Percentiles rank a stretch among this genome's conserved stretches.
Evolutionary conservation across 1,140 invertebrate species (phyloP).

Genomic region (Drosophila pallidifrons): DNA sequence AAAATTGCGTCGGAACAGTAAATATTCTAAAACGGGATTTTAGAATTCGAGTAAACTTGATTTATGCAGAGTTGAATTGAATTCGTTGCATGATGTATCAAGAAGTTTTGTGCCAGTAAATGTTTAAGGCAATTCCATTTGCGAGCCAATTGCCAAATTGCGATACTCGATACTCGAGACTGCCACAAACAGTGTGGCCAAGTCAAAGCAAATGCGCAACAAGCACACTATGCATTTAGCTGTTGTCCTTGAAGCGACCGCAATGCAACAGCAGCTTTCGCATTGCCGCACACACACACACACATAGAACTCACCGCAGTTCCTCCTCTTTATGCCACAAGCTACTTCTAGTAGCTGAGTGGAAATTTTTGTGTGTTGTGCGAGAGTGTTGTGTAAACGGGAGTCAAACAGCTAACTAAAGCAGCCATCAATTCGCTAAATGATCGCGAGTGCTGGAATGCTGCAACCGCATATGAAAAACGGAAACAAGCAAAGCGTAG

Average conservation of each 20-base stretch:
- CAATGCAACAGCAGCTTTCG: neutral
- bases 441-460: conserved; percentile 18
- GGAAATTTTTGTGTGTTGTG: conserved; percentile 5
- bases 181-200: conserved; percentile 5
- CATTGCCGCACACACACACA: neutral
- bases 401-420: conserved; percentile 43
- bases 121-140: conserved; percentile 7
- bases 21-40: too few species aligned
- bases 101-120: neutral
- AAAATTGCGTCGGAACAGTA: too few species aligned
- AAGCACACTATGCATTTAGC: conserved; percentile 9
- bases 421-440: conserved; percentile 59
- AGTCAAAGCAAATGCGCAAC: conserved; percentile 10
- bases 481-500: conserved; percentile 28
- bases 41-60: too few species aligned
- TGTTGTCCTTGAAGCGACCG: conserved; percentile 50
- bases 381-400: too few species aligned
- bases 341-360: conserved; percentile 9
- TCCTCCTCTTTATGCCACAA: conserved; percentile 16
- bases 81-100: too few species aligned
- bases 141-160: conserved; percentile 1
- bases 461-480: conserved; percentile 40
- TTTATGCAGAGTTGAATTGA: too few species aligned
- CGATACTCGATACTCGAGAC: neutral
- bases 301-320: neutral